phyloP scores from a whole-genome alignment of 2,797 vertebrate genomes.

The Catharus ustulatus region DNA sequence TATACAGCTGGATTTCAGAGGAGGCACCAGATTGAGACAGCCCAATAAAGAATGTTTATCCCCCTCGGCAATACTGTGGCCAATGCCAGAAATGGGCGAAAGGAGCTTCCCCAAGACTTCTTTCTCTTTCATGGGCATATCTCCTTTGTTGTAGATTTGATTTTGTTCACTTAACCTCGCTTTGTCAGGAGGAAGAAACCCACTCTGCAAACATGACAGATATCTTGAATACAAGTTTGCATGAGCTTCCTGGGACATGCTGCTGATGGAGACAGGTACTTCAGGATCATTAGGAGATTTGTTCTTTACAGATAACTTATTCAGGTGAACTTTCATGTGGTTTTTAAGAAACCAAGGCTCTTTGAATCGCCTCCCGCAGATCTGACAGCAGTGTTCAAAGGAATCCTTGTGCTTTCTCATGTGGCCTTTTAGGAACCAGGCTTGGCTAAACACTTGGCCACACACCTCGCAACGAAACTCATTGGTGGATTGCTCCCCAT shows the following conservation, averaged over 20 bases:
- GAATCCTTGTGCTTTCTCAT: slow-evolving; percentile 99
- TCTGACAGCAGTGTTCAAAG: slow-evolving; percentile 98
- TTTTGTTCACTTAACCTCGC: slow-evolving; percentile 88
- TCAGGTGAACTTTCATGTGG: slow-evolving; percentile 99
- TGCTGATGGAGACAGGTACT: slow-evolving; percentile 86
- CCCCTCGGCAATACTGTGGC: slow-evolving; percentile 88
- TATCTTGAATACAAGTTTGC: slow-evolving; percentile 96
- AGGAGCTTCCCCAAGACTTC: slow-evolving; percentile 96
- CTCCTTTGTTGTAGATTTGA: slow-evolving; percentile 91
- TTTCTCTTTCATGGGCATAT: slow-evolving; percentile 92
- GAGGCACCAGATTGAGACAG: slow-evolving; percentile 95
- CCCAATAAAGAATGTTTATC: slow-evolving; percentile 96
- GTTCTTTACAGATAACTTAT: slow-evolving; percentile 95
- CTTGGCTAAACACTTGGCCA: slow-evolving; percentile 96
- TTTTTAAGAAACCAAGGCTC: slow-evolving; percentile 99
- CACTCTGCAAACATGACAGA: slow-evolving; percentile 94
- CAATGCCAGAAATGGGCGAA: slow-evolving; percentile 88
- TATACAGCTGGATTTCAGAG: slow-evolving; percentile 98
- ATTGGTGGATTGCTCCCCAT: slow-evolving; percentile 84
- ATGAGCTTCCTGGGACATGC: slow-evolving; percentile 93
- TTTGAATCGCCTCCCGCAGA: slow-evolving; percentile 97
- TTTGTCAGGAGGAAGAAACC: slow-evolving; percentile 93
- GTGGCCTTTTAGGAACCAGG: slow-evolving; percentile 99
- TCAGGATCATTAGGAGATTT: slow-evolving; percentile 91
- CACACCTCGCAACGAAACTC: slow-evolving; percentile 98